A percentile compares a stretch with the other conserved stretches of the same genome.
Evolutionary conservation across 2,797 vertebrate species (phyloP).

Genomic region (Phyllotis vaccarum): DNA sequence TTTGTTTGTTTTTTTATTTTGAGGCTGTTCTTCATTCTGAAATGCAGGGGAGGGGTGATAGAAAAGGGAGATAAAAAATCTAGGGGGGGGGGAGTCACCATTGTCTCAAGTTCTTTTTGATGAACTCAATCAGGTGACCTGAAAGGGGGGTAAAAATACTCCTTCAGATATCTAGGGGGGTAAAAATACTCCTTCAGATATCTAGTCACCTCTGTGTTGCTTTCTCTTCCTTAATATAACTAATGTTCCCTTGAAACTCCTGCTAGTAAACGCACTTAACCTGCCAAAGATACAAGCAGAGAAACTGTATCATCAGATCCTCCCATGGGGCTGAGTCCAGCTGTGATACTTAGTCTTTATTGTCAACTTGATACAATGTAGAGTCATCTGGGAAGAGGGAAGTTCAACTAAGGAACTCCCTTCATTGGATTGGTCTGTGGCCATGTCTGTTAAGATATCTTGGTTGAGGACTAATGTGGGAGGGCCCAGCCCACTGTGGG

Average conservation of each 20-base stretch:
- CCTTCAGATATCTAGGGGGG: not conserved
- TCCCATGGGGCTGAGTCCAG: not conserved
- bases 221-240: slow-evolving; percentile 21
- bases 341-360: not conserved
- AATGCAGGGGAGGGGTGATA: not conserved
- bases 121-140: slow-evolving; percentile 8
- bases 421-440: not conserved
- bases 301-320: not conserved
- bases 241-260: slow-evolving; percentile 23
- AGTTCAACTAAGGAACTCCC: not conserved
- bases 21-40: not conserved
- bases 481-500: not conserved
- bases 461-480: not conserved
- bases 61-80: slow-evolving; percentile 18
- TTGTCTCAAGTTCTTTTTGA: not conserved
- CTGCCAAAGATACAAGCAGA: not conserved
- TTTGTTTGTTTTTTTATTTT: too few relatives aligned
- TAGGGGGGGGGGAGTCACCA: not conserved
- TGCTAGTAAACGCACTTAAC: slow-evolving; percentile 10
- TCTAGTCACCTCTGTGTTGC: not conserved
- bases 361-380: not conserved
- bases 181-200: slow-evolving; percentile 9
- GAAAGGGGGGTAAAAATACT: not conserved
- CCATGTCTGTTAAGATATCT: not conserved
- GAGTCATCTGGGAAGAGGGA: not conserved